Evolutionary conservation across 2,113 vertebrate genomes (phyloP), one percentile per base, ranked within the genome.

Genomic region (Anoplopoma fimbria): DNA sequence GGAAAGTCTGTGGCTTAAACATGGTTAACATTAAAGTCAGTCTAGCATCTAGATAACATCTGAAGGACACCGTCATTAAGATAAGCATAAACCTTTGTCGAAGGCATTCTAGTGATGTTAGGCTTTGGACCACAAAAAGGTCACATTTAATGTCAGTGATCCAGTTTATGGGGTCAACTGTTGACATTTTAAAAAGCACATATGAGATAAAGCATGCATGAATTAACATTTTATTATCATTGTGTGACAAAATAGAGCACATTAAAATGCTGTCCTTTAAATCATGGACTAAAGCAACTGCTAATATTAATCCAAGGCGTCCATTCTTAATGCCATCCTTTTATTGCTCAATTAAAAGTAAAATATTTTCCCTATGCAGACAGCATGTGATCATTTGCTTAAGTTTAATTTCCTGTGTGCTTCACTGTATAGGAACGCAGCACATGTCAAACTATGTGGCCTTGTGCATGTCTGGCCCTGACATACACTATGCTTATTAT

Each of bases 401-500:
- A 47, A n/a, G 40, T 17, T 55, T 38, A 67, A 57, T 34, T 38
- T 71, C 36, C 13, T 65, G 45, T n/a, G 47, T 84, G 36, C n/a
- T 69, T 62, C 8, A 60, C 27, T 53, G 9, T 19, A 82, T 27
- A 55, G 31, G 27, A 79, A 57, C 9, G 57, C 69, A 34, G 25
- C 38, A 62, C 8, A 68, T 75, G 63, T 45, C 2, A 77, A 79
- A 79, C 76, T 74, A 75, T 81, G 40, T 69, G 58, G 38, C 45
- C 63, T 74, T 79, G 57, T 76, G 49, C 68, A 77, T 72, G 63
- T 69, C 67, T 77, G 79, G 21, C 45, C 75, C 68, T 87, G 62
- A 83, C 79, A 72, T 34, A 47, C 72, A 55, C 72, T 71, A 49
- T 72, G 92, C 89, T 91, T 89, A 92, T 93, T 75, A 93, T 95